Evolutionary conservation across 2,888 invertebrate species (phyloP), one percentile per base, ranked within the genome.

Genomic region (Phyllotreta cruciferae): DNA sequence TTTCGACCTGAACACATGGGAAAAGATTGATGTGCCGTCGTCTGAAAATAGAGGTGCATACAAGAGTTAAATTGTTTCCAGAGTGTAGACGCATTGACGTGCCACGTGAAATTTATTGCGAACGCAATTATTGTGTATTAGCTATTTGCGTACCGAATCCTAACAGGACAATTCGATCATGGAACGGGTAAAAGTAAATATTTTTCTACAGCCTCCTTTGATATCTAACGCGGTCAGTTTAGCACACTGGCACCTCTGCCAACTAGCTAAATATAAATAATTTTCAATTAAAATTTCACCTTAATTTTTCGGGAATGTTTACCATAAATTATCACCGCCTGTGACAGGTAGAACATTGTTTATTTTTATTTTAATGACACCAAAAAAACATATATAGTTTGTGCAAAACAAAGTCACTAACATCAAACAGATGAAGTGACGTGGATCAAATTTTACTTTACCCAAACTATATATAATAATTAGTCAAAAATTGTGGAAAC

Each of bases 1-100:
- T 70, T 71, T 66, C 71, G 66, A 72, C 72, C 71, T 72, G 71
- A 71, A 70, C 73, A 72, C 70, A 73, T 73, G 73, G 72, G 72
- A 66, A 71, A 72, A 72, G 73, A 72, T 73, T 72, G 73, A 73
- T 73, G 72, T 72, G 72, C 68, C 67, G 67, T 71, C 71, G 71
- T 64, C 68, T 71, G 71, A 67, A 72, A 73, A 70, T 69, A 68
- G 71, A 70, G 71, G 71, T 70, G 70, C 69, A 71, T 68, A 68
- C 69, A 70, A 68, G 67, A 70, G 68, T 70, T 68, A 66, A 69
- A 67, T 71, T 69, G 72, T 72, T 69, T 70, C 65, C 67, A 64
- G 66, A 56, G 37, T 53, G 37, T 60, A 36, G 1, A 14, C 14
- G 37, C 60, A 60, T 41, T 38, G 60, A 52, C 14, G 60, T 35